phyloP scores from a whole-genome alignment of 2,888 invertebrate species.

The Eupithecia vulgata region DNA sequence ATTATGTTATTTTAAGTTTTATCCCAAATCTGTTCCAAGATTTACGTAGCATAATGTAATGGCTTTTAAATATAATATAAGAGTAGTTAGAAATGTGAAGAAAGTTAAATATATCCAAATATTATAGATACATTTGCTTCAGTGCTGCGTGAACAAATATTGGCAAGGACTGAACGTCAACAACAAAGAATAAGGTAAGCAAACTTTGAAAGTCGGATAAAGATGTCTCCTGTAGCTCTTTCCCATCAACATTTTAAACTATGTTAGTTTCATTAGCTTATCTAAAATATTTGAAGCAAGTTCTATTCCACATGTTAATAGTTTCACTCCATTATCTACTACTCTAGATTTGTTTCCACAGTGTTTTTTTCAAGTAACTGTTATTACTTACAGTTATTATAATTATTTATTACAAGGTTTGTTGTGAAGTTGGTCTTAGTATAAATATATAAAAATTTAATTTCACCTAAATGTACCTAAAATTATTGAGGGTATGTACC shows the following conservation, averaged over 20 bases:
- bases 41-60: background rate
- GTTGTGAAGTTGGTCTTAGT: background rate
- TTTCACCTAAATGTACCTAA: no score
- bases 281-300: background rate
- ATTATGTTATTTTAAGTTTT: background rate
- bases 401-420: background rate
- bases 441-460: no score
- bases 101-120: constrained; percentile 27
- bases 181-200: constrained; percentile 87
- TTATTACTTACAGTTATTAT: background rate
- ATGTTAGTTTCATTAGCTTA: background rate
- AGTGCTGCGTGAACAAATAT: constrained; percentile 92
- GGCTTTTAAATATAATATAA: background rate
- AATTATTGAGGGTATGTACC: no score
- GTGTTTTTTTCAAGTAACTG: background rate
- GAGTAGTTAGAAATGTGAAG: background rate
- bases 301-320: background rate
- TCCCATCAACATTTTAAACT: background rate
- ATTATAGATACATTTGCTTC: constrained; percentile 89
- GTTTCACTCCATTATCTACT: background rate
- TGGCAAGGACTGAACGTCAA: constrained; percentile 92
- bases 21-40: background rate
- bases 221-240: background rate
- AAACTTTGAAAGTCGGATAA: background rate
- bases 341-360: background rate